phyloP scores from a whole-genome alignment of 1,140 invertebrate genomes.

The Fopius arisanus region DNA sequence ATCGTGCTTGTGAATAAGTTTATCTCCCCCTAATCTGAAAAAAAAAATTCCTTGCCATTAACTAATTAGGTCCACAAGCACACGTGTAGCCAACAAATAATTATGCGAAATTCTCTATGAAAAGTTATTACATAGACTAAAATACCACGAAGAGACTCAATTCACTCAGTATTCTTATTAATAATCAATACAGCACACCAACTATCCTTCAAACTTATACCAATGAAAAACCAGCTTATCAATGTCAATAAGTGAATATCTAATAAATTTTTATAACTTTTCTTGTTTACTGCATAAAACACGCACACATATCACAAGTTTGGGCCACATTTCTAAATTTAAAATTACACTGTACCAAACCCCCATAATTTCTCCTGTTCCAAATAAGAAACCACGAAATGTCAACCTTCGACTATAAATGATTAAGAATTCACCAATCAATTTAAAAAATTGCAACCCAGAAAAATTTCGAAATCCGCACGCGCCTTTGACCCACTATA shows the following conservation, averaged over 20 bases:
- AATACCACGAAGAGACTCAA: background rate
- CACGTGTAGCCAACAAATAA: background rate
- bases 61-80: background rate
- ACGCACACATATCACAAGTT: slow-evolving; percentile 29
- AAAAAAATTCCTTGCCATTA: background rate
- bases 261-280: background rate
- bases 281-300: slow-evolving; percentile 9
- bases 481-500: background rate
- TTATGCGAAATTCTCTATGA: background rate
- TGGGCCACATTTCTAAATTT: slow-evolving; percentile 24
- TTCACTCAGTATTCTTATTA: background rate
- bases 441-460: background rate
- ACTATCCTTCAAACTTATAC: background rate
- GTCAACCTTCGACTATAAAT: slow-evolving; percentile 12
- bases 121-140: background rate
- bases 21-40: background rate
- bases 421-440: background rate
- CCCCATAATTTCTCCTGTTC: background rate
- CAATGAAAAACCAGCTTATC: slow-evolving; percentile 7
- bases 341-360: background rate
- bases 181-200: slow-evolving; percentile 1
- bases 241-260: background rate
- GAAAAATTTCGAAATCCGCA: background rate
- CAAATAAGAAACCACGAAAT: too few species aligned
- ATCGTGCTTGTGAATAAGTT: background rate